Evolutionary conservation across 2,888 invertebrate species (phyloP).

Genomic region (Cheilosia vernalis): DNA sequence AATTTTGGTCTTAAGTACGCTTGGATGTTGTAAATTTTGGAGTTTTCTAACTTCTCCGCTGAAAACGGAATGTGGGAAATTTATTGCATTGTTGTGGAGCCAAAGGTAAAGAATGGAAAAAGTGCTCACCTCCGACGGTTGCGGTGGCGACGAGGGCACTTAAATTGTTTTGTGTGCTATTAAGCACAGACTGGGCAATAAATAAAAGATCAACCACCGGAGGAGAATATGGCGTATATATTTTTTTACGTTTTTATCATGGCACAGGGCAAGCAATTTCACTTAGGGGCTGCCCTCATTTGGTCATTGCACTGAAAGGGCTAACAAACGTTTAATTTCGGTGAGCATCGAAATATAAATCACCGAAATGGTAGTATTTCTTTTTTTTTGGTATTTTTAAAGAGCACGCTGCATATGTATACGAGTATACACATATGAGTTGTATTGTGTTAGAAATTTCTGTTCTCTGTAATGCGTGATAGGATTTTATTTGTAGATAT

Average conservation of each 20-base stretch:
- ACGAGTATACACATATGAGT: too few species aligned
- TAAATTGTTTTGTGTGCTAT: constrained; percentile 70
- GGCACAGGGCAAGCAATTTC: constrained; percentile 51
- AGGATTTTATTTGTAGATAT: too few species aligned
- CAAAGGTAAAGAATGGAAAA: constrained; percentile 67
- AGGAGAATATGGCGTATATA: neutral
- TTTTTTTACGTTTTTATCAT: constrained; percentile 7
- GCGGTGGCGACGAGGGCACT: constrained; percentile 44
- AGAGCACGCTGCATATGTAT: too few species aligned
- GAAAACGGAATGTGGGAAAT: constrained; percentile 46
- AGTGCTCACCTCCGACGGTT: constrained; percentile 58
- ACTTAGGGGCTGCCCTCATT: constrained; percentile 49
- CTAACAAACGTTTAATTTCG: neutral
- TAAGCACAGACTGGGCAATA: constrained; percentile 68
- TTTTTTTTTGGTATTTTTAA: too few species aligned
- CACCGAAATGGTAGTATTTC: too few species aligned
- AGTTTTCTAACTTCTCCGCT: constrained; percentile 53
- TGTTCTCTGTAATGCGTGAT: too few species aligned
- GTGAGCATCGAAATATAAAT: neutral
- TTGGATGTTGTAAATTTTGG: constrained; percentile 36
- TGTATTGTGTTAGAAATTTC: too few species aligned
- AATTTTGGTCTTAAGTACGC: constrained; percentile 31
- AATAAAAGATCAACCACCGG: constrained; percentile 66
- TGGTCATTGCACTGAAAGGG: constrained; percentile 22
- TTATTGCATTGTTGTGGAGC: constrained; percentile 56